Evolutionary conservation across 2,797 vertebrate genomes (phyloP), one percentile per base, ranked within the genome.

Genomic region (Periparus ater): DNA sequence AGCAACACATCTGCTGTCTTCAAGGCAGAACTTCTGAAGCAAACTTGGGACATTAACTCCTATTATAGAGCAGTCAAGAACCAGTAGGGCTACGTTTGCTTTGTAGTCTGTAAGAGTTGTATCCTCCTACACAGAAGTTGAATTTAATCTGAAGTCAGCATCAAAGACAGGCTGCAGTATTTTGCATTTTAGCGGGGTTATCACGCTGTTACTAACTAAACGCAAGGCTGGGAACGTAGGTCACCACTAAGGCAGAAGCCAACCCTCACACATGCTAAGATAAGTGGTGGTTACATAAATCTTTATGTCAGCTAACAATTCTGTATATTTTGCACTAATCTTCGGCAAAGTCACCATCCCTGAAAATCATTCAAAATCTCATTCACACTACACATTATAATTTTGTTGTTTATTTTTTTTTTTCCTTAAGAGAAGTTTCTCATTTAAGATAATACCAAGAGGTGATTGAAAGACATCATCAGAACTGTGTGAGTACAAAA

Each of bases 1-100:
- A 91, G 92, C 95, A 96, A 88, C 95, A 97, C 97, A 98, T 96
- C 97, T 97, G 94, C 95, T 96, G 78, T 92, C 87, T 96, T 97
- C 89, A 93, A 96, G 92, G 83, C 83, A 96, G 85, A 97, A 95
- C 87, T 96, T 96, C 87, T 93, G 87, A 96, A 88, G 89, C 66
- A 96, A 96, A 95, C 81, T 95, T 96, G 92, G 92, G 95, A 93
- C 78, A 91, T 92, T 95, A 95, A 83, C 85, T 95, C 85, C 89
- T 85, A 94, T 90, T 92, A 93, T 71, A 91, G 92, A 94, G 87
- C 76, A 96, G 88, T 89, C 86, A 89, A 68, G 88, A 94, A 92
- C 96, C 92, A 94, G 80, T 78, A 95, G 85, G 57, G 86, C 74
- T 78, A 62, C 87, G 88, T 85, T 94, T 85, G 81, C 92, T 96